Conservation (phyloP, 2,888 invertebrate genomes). For the Hyalella azteca region DNA sequence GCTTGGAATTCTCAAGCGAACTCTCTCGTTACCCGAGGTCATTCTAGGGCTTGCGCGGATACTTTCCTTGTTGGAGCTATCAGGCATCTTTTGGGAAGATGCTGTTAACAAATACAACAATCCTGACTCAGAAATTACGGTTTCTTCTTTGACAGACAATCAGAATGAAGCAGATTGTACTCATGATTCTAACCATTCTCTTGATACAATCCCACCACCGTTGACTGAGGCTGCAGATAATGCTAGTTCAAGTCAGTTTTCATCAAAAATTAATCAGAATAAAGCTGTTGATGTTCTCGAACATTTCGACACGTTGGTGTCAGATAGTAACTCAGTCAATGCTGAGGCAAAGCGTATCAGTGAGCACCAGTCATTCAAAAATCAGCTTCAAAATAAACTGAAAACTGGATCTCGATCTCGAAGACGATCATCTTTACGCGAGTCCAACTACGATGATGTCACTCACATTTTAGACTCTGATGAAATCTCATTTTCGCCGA, state of each 20-base stretch:
- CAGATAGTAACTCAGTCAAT: not conserved
- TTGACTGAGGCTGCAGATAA: no score
- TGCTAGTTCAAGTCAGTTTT: no score
- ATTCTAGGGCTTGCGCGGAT: not conserved
- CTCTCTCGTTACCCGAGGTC: not conserved
- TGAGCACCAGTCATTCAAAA: not conserved
- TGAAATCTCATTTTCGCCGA: not conserved
- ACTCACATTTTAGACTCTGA: not conserved
- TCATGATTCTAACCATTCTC: no score
- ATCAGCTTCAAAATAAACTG: not conserved
- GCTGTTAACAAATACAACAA: not conserved
- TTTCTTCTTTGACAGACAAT: no score
- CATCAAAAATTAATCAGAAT: not conserved
- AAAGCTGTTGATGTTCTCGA: not conserved
- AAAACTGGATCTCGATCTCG: not conserved
- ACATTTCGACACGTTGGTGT: not conserved
- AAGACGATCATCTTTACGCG: not conserved
- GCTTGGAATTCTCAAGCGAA: conserved; percentile 3
- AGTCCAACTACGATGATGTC: not conserved
- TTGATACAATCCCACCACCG: no score
- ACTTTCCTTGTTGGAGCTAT: not conserved
- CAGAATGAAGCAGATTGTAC: no score
- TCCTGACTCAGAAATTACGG: no score
- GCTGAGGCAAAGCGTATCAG: not conserved
- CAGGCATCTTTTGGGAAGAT: not conserved